phyloP scores from a whole-genome alignment of 2,113 vertebrate species.

The Nothocercus julius region DNA sequence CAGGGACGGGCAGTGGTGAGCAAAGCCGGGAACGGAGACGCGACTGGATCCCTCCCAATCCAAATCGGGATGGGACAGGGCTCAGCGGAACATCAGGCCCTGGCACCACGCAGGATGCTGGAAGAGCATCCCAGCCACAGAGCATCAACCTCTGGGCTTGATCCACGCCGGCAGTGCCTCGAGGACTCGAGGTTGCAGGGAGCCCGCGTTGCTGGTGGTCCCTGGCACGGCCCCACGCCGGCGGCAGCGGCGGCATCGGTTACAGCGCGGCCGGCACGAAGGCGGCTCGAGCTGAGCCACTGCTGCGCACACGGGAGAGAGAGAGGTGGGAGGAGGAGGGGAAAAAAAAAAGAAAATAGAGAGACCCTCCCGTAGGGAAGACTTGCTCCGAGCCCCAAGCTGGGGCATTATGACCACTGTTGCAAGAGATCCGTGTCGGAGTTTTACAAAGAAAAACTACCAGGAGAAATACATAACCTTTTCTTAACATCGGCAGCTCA shows the following conservation, averaged over 20 bases:
- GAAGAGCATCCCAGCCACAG: background rate
- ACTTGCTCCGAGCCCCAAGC: conserved; percentile 27
- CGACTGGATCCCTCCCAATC: background rate
- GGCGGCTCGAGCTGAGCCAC: background rate
- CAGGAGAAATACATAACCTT: conserved; percentile 76
- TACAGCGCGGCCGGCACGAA: background rate
- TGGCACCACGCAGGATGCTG: background rate
- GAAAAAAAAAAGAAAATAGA: background rate
- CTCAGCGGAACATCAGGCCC: background rate
- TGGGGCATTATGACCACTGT: conserved; percentile 8
- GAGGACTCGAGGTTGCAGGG: background rate
- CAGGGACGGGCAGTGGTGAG: too few relatives aligned
- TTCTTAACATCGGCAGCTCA: conserved; percentile 74
- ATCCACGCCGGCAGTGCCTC: background rate
- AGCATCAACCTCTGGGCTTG: fast-evolving
- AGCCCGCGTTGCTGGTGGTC: background rate
- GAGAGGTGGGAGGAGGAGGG: background rate
- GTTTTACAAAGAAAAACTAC: conserved; percentile 73
- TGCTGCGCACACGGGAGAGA: fast-evolving
- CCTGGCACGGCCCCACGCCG: background rate
- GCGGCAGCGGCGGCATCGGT: background rate
- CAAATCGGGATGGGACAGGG: background rate
- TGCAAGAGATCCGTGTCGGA: conserved; percentile 62
- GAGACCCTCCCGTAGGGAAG: background rate
- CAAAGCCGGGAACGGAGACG: background rate